Percentiles rank a stretch among this genome's conserved stretches.
Evolutionary conservation across 2,797 vertebrate species (phyloP).

Genomic region (Coccyzus lansbergi): DNA sequence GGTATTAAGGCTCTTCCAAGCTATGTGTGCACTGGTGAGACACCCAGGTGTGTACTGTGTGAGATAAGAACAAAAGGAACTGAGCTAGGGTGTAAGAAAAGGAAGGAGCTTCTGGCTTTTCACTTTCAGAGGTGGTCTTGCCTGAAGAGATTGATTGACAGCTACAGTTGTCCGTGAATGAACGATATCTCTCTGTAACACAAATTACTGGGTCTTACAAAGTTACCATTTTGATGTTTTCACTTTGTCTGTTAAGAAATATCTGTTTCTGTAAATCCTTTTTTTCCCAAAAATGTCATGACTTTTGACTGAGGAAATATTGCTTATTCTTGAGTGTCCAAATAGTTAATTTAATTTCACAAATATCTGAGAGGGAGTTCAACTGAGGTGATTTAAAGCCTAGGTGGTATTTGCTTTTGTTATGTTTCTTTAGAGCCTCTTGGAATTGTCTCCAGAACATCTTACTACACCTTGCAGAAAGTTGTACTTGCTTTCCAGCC

Average conservation of each 20-base stretch:
- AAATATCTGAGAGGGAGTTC: constrained; percentile 3
- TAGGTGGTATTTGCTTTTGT: constrained; percentile 21
- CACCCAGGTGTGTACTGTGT: too few species aligned
- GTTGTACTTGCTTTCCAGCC: constrained; percentile 4
- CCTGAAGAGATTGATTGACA: neutral
- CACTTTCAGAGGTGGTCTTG: neutral
- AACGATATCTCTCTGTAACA: neutral
- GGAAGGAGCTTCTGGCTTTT: neutral
- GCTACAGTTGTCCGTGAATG: neutral
- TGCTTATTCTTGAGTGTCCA: constrained; percentile 11
- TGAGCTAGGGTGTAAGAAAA: neutral
- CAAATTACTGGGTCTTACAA: neutral
- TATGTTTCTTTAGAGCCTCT: constrained; percentile 27
- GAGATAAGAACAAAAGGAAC: neutral
- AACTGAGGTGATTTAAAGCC: constrained; percentile 17
- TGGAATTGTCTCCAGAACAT: constrained; percentile 50
- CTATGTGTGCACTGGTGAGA: too few species aligned
- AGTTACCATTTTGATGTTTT: neutral
- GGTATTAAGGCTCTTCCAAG: neutral
- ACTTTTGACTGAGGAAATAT: neutral
- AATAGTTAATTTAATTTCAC: constrained; percentile 28
- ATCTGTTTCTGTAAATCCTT: neutral
- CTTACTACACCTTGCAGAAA: too few species aligned
- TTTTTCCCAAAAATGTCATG: neutral
- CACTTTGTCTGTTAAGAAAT: neutral